Conservation (phyloP, 2,888 invertebrate species). For the Amphimallon solstitiale region DNA sequence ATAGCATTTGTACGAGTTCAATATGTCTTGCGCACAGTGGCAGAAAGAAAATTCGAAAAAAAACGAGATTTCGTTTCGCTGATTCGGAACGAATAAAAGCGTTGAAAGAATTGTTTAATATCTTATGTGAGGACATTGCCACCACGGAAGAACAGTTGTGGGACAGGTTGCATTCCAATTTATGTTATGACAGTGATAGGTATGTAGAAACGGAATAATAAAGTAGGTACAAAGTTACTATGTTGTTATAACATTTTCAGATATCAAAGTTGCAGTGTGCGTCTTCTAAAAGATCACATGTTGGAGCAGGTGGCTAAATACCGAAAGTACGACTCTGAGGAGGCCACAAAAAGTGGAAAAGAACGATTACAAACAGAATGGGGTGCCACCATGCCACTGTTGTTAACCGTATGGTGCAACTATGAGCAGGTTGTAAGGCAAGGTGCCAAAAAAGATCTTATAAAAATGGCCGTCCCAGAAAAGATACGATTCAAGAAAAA, state of each 20-base stretch:
- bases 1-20: neutral
- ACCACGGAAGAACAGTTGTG: constrained; percentile 3
- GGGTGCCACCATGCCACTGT: constrained; percentile 13
- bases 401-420: constrained; percentile 30
- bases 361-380: constrained; percentile 13
- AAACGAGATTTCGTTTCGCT: neutral
- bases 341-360: constrained; percentile 28
- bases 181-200: neutral
- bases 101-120: neutral
- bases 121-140: neutral
- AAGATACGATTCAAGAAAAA: constrained; percentile 22
- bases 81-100: neutral
- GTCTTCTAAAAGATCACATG: constrained; percentile 32
- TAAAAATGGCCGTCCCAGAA: constrained; percentile 4
- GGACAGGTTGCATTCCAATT: neutral
- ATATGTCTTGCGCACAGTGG: neutral
- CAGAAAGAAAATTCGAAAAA: neutral
- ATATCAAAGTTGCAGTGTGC: constrained; percentile 29
- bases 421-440: constrained; percentile 15
- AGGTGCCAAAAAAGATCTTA: neutral
- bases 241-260: constrained; percentile 5
- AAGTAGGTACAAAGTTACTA: neutral
- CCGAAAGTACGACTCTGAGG: constrained; percentile 28
- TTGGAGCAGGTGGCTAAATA: constrained; percentile 35
- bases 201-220: neutral